phyloP scores from a whole-genome alignment of 2,113 vertebrate genomes.

The Centropristis striata region DNA sequence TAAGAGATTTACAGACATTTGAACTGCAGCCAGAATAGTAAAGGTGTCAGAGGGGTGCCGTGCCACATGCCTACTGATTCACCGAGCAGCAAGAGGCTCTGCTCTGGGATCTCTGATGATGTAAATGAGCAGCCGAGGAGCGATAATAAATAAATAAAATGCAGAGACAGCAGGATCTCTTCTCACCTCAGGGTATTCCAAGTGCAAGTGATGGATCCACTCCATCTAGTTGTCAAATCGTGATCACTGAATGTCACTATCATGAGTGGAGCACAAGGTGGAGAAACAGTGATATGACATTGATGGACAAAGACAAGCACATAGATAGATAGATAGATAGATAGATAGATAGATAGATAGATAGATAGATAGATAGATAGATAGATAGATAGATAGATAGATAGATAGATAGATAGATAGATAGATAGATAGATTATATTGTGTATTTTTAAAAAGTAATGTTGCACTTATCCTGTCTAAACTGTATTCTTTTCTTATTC shows the following conservation, averaged over 20 bases:
- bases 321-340: conserved; percentile 23
- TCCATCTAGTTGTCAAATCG: conserved; percentile 53
- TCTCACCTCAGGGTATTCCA: conserved; percentile 31
- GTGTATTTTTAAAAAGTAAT: background rate
- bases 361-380: conserved; percentile 7
- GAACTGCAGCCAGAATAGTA: conserved; percentile 69
- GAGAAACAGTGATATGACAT: conserved; percentile 1
- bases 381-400: background rate
- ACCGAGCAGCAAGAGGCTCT: background rate
- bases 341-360: conserved; percentile 8
- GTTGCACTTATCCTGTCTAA: conserved; percentile 4
- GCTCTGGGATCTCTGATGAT: conserved; percentile 7
- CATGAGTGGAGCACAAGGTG: conserved; percentile 18
- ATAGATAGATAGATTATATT: background rate
- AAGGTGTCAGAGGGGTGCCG: conserved; percentile 59
- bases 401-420: background rate
- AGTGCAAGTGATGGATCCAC: conserved; percentile 45
- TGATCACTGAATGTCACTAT: conserved; percentile 31
- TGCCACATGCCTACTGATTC: conserved; percentile 63
- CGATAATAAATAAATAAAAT: conserved; percentile 47
- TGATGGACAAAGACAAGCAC: too few species aligned
- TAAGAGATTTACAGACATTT: conserved; percentile 75
- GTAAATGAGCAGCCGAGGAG: conserved; percentile 53
- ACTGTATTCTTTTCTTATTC: background rate
- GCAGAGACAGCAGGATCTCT: conserved; percentile 31